Evolutionary conservation across 2,888 invertebrate genomes (phyloP).

Genomic region (Cotesia congregata): DNA sequence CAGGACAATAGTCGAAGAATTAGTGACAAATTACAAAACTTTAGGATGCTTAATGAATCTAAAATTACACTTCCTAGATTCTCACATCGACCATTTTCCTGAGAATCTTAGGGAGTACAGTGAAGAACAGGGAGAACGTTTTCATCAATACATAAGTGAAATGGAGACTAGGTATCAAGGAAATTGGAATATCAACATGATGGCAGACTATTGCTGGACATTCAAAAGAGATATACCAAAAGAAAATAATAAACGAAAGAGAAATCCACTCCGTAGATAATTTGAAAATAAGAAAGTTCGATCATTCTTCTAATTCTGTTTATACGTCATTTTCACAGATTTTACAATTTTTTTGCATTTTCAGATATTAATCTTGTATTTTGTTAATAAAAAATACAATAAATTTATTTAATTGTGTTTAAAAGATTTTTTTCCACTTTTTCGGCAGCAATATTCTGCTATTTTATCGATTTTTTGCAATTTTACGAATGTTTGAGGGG

Average conservation of each 20-base stretch:
- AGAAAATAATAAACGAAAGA: slow-evolving; percentile 13
- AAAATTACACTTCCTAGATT: slow-evolving; percentile 22
- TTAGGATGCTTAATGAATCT: slow-evolving; percentile 31
- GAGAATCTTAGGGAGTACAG: neutral
- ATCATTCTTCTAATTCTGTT: slow-evolving; percentile 12
- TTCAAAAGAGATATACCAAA: slow-evolving; percentile 2
- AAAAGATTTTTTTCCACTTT: neutral
- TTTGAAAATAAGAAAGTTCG: neutral
- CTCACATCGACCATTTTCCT: slow-evolving; percentile 11
- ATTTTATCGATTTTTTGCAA: no score
- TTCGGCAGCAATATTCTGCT: no score
- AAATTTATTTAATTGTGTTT: slow-evolving; percentile 14
- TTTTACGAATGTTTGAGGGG: no score
- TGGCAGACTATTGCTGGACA: no score
- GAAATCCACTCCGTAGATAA: neutral
- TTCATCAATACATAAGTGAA: no score
- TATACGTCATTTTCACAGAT: slow-evolving; percentile 8
- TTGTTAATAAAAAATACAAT: neutral
- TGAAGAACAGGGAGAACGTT: no score
- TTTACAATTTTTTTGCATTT: slow-evolving; percentile 10
- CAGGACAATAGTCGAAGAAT: slow-evolving; percentile 20
- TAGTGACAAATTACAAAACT: slow-evolving; percentile 27
- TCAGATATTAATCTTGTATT: slow-evolving; percentile 1
- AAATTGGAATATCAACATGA: no score
- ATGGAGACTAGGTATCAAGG: no score